A percentile compares a stretch with the other conserved stretches of the same genome.
These are phyloP conservation scores for Diaphora mendica DNA, from an alignment of 2,888 invertebrate species.

Conservation along the genomic window DNA sequence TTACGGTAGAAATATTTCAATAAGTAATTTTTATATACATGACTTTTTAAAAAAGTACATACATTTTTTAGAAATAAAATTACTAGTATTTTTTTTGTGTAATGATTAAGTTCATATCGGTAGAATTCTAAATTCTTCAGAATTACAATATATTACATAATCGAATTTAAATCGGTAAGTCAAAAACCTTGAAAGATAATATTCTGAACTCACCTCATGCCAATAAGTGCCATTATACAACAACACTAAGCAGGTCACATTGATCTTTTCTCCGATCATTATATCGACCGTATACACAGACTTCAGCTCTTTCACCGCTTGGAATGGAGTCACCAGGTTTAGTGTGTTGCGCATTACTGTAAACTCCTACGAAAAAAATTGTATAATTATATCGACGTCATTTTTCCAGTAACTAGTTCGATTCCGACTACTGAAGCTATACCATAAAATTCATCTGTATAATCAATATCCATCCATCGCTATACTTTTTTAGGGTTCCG, in stretches of 20 bases:
- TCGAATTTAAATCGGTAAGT: background rate
- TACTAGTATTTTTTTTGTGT: background rate
- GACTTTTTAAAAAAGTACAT: background rate
- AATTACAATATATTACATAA: background rate
- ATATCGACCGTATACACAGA: conserved; percentile 83
- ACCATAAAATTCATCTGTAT: too few relatives aligned
- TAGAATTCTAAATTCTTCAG: background rate
- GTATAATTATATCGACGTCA: background rate
- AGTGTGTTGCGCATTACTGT: conserved; percentile 86
- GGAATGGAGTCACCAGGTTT: conserved; percentile 84
- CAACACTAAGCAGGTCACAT: conserved; percentile 78
- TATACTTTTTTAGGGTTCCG: too few relatives aligned
- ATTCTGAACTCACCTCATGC: conserved; percentile 77
- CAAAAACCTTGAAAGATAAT: background rate
- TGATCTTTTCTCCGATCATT: conserved; percentile 76
- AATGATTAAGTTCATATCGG: background rate
- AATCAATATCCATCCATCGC: too few relatives aligned
- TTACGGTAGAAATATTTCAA: background rate
- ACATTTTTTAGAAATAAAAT: too few relatives aligned
- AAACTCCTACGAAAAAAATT: conserved; percentile 66
- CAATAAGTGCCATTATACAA: conserved; percentile 81
- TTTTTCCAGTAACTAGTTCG: too few relatives aligned
- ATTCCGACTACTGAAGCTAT: too few relatives aligned
- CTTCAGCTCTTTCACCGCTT: conserved; percentile 78
- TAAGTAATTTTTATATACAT: background rate